Evolutionary conservation across 2,113 vertebrate genomes (phyloP).

Genomic region (Apistogramma diplotaenia): DNA sequence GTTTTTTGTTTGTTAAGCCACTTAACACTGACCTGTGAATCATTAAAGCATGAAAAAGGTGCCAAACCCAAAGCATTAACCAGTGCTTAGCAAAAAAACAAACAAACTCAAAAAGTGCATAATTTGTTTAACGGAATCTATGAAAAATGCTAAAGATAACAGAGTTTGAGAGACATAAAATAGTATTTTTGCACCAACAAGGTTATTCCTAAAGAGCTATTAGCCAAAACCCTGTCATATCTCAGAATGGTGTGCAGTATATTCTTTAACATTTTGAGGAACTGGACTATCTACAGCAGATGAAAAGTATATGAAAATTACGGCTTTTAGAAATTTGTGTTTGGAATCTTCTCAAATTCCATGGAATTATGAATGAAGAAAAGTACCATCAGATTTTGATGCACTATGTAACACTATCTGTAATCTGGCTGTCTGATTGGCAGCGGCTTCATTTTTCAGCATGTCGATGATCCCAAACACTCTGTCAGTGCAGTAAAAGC

Average conservation of each 20-base stretch:
- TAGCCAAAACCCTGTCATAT: not conserved
- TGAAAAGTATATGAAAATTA: not conserved
- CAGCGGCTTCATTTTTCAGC: too few species aligned
- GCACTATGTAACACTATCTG: too few species aligned
- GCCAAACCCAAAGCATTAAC: not conserved
- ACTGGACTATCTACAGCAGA: not conserved
- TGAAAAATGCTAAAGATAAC: not conserved
- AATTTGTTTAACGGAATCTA: not conserved
- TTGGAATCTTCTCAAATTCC: too few species aligned
- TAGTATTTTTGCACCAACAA: not conserved
- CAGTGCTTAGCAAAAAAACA: not conserved
- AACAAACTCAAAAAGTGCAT: rapidly evolving
- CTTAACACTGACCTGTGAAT: not conserved
- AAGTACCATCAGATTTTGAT: too few species aligned
- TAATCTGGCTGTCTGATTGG: too few species aligned
- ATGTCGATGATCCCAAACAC: too few species aligned
- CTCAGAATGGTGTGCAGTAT: rapidly evolving
- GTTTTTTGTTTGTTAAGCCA: not conserved
- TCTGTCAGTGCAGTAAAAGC: too few species aligned
- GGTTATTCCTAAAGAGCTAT: not conserved
- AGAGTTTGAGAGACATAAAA: not conserved
- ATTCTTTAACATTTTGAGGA: not conserved
- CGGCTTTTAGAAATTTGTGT: rapidly evolving
- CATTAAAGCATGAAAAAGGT: not conserved
- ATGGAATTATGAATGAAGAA: too few species aligned